Base-by-base conservation (phyloP, 2,797 vertebrate genomes). In the Tolypeutes matacus region DNA sequence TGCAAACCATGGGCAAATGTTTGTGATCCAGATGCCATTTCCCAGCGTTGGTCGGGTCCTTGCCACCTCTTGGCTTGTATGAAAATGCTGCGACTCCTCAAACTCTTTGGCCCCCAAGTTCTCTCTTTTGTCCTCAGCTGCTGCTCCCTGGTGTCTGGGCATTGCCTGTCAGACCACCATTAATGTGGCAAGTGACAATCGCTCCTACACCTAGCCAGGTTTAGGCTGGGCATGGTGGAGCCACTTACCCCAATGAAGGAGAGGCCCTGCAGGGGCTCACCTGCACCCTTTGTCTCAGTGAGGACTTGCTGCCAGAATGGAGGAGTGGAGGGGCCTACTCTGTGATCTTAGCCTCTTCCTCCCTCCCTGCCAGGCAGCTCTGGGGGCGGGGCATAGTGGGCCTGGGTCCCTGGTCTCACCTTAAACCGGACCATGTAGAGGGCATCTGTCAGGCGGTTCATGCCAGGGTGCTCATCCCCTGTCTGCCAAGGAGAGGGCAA, bases 381-480 rank as follows among this genome's bases (percentile, higher is more conserved):
- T 51, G 34, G 36, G 36, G 42, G 34, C n/a, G 42, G 27, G 58
- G 15, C 65, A 67, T 3, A 13, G 65, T 73, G 75, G 75, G 49
- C 42, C 49, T 31, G 4, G 17, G 69, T 10, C 53, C 72, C 53
- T 11, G 15, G 62, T 73, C 96, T 98, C 98, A 99, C 99, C 98
- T 99, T 99, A 98, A 99, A 99, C 97, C 99, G 99, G 64, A 99
- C 99, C 99, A 99, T 99, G 98, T 99, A 99, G 84, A 99, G 98
- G 29, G 99, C 99, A 62, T 99, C 99, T 46, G 99, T 99, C 96
- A 99, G 98, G 86, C 98, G 98, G 98, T 99, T 99, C 97, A 99
- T 99, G 97, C 98, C 98, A 89, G 98, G 96, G 96, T 99, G 99
- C 83, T 99, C 99, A 12, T 99, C 98, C 86, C 99, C 99, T 80